Conservation (phyloP, 2,113 vertebrate genomes). For the Meles meles region DNA sequence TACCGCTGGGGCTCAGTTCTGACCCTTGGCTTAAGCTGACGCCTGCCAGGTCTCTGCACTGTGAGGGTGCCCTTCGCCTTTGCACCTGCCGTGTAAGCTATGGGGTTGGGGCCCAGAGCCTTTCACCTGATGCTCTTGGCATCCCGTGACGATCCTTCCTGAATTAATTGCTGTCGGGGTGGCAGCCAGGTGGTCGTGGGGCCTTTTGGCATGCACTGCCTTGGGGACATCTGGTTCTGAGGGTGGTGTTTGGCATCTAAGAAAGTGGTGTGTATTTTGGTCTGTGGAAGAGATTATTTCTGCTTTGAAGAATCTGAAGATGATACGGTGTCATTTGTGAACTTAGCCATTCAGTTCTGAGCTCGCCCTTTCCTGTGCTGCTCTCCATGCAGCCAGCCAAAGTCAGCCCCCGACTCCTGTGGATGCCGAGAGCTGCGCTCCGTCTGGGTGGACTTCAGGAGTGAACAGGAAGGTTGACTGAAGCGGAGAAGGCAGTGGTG, state of each 20-base stretch:
- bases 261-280: neutral
- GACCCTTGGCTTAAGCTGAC: neutral
- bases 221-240: neutral
- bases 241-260: neutral
- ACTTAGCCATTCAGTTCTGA: neutral
- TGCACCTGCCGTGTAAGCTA: neutral
- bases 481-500: too few species aligned
- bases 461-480: neutral
- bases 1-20: neutral
- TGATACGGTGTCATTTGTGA: neutral
- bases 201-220: neutral
- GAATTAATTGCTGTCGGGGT: neutral
- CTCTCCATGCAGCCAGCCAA: neutral
- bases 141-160: neutral
- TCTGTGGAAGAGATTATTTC: neutral
- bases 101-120: accelerated
- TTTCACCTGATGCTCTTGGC: neutral
- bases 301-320: neutral
- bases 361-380: neutral
- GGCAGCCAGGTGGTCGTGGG: neutral
- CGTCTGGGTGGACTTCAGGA: neutral
- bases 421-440: neutral
- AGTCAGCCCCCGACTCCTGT: neutral
- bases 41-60: neutral
- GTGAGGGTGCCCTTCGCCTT: neutral